phyloP scores from a whole-genome alignment of 2,113 vertebrate species.

The Pseudopipra pipra region DNA sequence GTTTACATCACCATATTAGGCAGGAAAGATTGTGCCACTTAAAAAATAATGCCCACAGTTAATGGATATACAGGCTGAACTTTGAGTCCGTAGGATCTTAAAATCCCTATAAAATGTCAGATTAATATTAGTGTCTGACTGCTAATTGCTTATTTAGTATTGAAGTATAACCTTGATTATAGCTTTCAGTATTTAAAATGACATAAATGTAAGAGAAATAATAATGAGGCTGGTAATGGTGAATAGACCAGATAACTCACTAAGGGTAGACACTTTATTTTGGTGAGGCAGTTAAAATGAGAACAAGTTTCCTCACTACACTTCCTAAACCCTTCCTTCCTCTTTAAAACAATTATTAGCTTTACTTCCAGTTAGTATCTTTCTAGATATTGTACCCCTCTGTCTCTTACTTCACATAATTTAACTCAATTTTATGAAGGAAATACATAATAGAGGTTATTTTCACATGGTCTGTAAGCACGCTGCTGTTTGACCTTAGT shows the following conservation, averaged over 20 bases:
- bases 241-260: background rate
- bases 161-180: conserved; percentile 3
- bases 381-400: background rate
- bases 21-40: background rate
- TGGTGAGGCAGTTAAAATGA: background rate
- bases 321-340: background rate
- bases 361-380: background rate
- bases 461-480: background rate
- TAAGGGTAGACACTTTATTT: background rate
- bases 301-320: background rate
- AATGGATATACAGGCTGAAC: conserved; percentile 12
- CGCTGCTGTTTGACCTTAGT: background rate
- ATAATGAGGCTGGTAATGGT: background rate
- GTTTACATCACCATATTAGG: background rate
- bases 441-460: background rate
- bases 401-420: background rate
- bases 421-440: background rate
- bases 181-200: conserved; percentile 10
- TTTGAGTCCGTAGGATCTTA: background rate
- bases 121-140: conserved; percentile 1
- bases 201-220: background rate
- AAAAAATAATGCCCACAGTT: background rate
- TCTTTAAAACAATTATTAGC: background rate
- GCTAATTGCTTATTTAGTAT: conserved; percentile 35
- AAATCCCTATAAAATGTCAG: conserved; percentile 21